Evolutionary conservation across 2,797 vertebrate genomes (phyloP).

Genomic region (Psittacula echo): DNA sequence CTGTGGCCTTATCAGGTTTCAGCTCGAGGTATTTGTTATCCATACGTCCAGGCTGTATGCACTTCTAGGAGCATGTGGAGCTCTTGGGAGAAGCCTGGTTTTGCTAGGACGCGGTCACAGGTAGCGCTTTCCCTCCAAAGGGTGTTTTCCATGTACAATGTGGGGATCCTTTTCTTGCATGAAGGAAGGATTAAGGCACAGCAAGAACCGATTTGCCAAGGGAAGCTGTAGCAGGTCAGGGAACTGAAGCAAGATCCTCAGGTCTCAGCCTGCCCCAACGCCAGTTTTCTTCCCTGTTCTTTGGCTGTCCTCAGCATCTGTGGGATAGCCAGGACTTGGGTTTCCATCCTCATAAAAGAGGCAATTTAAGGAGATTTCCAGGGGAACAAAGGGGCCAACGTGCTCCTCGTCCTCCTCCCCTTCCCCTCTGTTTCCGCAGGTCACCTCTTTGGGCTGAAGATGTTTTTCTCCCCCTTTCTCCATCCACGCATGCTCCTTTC

Average conservation of each 20-base stretch:
- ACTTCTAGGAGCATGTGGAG: not conserved
- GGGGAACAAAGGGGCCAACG: not conserved
- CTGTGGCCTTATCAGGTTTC: accelerated
- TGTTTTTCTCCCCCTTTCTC: not conserved
- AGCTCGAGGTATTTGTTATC: not conserved
- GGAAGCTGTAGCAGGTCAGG: not conserved
- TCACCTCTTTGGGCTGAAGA: not conserved
- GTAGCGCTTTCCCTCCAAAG: not conserved
- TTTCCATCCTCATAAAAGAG: constrained; percentile 17
- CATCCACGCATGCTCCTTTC: not conserved
- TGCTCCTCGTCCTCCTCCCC: not conserved
- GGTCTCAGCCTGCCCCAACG: not conserved
- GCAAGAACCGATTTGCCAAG: not conserved
- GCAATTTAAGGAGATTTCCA: constrained; percentile 17
- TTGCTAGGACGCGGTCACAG: not conserved
- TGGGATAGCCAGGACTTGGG: not conserved
- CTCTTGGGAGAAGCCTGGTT: not conserved
- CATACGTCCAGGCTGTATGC: not conserved
- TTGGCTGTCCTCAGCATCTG: not conserved
- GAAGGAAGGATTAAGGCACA: not conserved
- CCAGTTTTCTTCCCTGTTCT: not conserved
- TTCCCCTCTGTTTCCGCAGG: not conserved
- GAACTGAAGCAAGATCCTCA: not conserved
- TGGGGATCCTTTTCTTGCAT: not conserved
- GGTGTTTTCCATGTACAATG: accelerated